A percentile compares a stretch with the other conserved stretches of the same genome.
Evolutionary conservation across 53 echinoderm and acorn worm species (phyloP).

Genomic region (Actinopyga echinites): DNA sequence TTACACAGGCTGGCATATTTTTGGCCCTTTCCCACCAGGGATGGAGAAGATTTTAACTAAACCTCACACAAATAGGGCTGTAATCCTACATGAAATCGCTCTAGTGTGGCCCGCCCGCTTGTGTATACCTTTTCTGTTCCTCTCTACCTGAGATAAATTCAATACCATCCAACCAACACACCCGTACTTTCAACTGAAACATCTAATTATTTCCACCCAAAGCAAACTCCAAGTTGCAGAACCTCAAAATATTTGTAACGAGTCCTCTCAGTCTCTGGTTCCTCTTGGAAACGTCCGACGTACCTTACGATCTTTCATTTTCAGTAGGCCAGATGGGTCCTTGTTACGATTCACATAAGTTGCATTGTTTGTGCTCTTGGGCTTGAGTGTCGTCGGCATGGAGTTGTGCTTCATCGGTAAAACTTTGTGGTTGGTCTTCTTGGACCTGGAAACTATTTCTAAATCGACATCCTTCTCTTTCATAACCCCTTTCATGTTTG

Average conservation of each 20-base stretch:
- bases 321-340: background rate
- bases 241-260: background rate
- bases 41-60: no score
- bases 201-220: no score
- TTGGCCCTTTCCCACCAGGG: no score
- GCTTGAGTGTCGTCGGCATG: constrained; percentile 76
- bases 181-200: no score
- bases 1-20: background rate
- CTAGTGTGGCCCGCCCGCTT: no score
- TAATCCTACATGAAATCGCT: no score
- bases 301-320: constrained; percentile 9
- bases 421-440: constrained; percentile 9
- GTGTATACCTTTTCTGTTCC: no score
- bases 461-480: background rate
- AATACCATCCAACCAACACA: no score
- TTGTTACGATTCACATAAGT: background rate
- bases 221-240: no score
- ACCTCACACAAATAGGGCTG: no score
- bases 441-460: constrained; percentile 21
- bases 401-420: constrained; percentile 62
- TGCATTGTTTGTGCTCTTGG: constrained; percentile 34
- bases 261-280: background rate
- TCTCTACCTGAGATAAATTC: no score
- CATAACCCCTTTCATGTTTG: no score
- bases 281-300: constrained; percentile 20